Percentiles rank a stretch among this genome's conserved stretches.
Conservation (phyloP, 2,113 vertebrate genomes). For the Petaurus breviceps region DNA sequence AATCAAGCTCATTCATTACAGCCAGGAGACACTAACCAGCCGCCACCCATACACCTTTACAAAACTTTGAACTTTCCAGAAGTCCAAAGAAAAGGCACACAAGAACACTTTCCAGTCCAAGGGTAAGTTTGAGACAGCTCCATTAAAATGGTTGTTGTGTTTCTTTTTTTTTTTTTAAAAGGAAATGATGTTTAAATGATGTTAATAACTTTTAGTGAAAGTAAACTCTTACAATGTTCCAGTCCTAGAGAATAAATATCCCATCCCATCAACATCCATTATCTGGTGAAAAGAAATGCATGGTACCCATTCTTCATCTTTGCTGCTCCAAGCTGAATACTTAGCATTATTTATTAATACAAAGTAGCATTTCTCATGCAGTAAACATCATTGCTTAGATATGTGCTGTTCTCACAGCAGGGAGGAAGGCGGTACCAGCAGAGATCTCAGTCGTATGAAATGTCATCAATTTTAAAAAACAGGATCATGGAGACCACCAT, state of each 20-base stretch:
- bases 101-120: neutral
- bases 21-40: neutral
- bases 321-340: neutral
- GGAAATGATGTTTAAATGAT: neutral
- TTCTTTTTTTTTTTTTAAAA: neutral
- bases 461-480: constrained; percentile 52
- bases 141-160: neutral
- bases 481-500: constrained; percentile 59
- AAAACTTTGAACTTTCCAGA: neutral
- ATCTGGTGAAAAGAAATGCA: neutral
- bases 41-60: neutral
- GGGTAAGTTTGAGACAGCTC: neutral
- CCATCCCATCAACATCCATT: neutral
- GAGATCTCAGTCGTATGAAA: neutral
- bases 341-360: constrained; percentile 11
- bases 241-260: neutral
- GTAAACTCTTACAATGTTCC: neutral
- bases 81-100: neutral
- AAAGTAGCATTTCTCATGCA: neutral
- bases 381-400: neutral
- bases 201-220: neutral
- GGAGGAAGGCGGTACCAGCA: neutral
- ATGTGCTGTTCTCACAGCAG: neutral
- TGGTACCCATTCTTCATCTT: neutral
- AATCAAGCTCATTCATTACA: neutral